phyloP scores from a whole-genome alignment of 2,113 vertebrate species.

The Alexandromys fortis region DNA sequence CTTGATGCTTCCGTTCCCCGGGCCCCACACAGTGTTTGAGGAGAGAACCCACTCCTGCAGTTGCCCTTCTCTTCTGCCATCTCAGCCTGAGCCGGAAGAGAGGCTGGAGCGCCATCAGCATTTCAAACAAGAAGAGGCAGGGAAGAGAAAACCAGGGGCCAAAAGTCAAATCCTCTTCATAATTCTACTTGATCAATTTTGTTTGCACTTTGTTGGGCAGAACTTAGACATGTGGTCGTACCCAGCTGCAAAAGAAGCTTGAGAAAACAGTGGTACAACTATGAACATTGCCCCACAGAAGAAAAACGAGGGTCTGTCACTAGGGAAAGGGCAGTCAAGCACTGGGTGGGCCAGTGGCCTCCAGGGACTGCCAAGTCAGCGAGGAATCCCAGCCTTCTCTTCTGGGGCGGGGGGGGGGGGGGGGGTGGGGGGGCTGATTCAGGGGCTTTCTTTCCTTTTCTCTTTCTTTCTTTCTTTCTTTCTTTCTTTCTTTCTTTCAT shows the following conservation, averaged over 20 bases:
- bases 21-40: not conserved
- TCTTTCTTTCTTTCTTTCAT: too few relatives aligned
- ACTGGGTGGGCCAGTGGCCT: too few relatives aligned
- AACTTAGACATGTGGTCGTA: not conserved
- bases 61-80: not conserved
- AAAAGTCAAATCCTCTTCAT: not conserved
- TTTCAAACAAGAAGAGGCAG: not conserved
- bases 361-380: rapidly evolving
- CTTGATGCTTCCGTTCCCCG: not conserved
- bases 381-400: not conserved
- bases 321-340: not conserved
- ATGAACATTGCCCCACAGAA: not conserved
- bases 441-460: not conserved
- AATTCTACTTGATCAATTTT: not conserved
- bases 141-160: not conserved
- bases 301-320: not conserved
- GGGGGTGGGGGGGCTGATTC: too few relatives aligned
- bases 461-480: not conserved
- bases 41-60: not conserved
- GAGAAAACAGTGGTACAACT: not conserved
- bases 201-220: not conserved
- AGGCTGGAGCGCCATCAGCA: not conserved
- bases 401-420: not conserved
- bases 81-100: not conserved
- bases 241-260: not conserved